Percentiles rank a stretch among this genome's conserved stretches.
These are phyloP conservation scores for Cordilura impudica DNA, from an alignment of 2,888 invertebrate species.

Conservation along the genomic window DNA sequence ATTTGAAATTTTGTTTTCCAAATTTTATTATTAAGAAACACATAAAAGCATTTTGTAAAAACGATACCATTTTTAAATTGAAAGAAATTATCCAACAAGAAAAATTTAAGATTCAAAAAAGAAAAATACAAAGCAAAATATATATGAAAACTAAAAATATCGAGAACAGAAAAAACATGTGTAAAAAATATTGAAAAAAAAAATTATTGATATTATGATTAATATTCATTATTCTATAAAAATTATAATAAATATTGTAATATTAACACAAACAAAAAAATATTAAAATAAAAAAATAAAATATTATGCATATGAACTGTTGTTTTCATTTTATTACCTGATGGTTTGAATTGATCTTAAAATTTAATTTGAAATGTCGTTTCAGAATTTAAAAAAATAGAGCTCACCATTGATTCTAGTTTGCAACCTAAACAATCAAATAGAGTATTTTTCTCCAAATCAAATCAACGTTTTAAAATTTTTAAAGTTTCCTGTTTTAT, in stretches of 20 bases:
- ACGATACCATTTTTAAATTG: neutral
- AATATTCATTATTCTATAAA: constrained; percentile 58
- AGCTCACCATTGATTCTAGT: too few species aligned
- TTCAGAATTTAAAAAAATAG: too few species aligned
- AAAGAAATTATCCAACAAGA: neutral
- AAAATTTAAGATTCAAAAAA: neutral
- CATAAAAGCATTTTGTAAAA: neutral
- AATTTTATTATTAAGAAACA: neutral
- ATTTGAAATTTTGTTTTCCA: neutral
- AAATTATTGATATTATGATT: constrained; percentile 54
- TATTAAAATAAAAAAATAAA: constrained; percentile 36
- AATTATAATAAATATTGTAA: constrained; percentile 52
- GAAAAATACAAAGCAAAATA: neutral
- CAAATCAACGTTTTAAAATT: too few species aligned
- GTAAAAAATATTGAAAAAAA: constrained; percentile 65
- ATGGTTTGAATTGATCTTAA: too few species aligned
- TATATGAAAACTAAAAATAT: neutral
- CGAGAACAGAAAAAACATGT: constrained; percentile 50
- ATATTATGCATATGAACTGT: constrained; percentile 56
- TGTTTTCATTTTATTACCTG: too few species aligned
- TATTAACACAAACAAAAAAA: constrained; percentile 41
- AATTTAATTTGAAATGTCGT: too few species aligned
- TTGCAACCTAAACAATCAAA: too few species aligned
- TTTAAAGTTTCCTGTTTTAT: too few species aligned
- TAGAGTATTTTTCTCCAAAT: too few species aligned